Percentiles rank a stretch among this genome's conserved stretches.
Conservation (phyloP, 35 echinoderm and acorn worm species). For the Ophiothrix spiculata region DNA sequence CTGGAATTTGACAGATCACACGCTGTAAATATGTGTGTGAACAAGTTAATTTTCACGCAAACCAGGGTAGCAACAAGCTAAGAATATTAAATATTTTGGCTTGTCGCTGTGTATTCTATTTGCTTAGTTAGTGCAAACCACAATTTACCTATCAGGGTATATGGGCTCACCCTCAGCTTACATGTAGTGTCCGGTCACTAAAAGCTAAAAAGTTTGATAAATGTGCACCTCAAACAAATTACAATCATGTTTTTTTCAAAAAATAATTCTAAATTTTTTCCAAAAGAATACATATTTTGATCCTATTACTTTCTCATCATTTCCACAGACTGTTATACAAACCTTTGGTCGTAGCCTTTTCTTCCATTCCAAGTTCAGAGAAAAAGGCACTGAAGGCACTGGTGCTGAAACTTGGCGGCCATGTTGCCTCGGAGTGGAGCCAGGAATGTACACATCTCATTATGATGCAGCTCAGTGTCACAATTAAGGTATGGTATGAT, state of each 20-base stretch:
- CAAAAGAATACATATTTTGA: background rate
- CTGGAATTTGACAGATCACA: too few relatives aligned
- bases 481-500: conserved; percentile 58
- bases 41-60: too few relatives aligned
- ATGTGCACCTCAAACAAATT: background rate
- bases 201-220: too few relatives aligned
- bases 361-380: conserved; percentile 44
- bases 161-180: too few relatives aligned
- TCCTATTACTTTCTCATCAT: background rate
- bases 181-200: too few relatives aligned
- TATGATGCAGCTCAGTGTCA: conserved; percentile 82
- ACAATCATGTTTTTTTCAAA: background rate
- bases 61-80: background rate
- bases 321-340: conserved; percentile 50
- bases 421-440: conserved; percentile 77
- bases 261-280: background rate
- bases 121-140: background rate
- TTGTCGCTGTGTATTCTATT: too few relatives aligned
- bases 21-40: too few relatives aligned
- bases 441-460: conserved; percentile 69
- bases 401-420: conserved; percentile 55
- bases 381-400: conserved; percentile 55
- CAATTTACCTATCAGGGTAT: too few relatives aligned
- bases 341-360: conserved; percentile 63
- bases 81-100: too few relatives aligned